These are phyloP conservation scores for Agelas oroides DNA, from an alignment of 37 sponge, comb jelly and placozoan genomes.

Conservation along the genomic window DNA sequence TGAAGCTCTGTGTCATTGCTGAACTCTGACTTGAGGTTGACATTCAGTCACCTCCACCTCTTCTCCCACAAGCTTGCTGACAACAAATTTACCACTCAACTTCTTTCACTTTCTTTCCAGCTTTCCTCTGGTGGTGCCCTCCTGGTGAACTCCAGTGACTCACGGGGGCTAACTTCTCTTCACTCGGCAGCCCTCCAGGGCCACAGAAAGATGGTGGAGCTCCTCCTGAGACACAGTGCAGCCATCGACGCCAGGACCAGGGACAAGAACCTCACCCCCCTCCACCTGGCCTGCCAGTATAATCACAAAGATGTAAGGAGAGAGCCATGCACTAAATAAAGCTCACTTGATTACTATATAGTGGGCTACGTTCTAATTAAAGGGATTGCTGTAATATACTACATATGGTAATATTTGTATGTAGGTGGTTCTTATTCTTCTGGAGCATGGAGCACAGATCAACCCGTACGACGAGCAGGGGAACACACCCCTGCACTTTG, in stretches of 20 bases:
- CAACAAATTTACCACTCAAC: too few relatives aligned
- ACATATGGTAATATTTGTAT: too few relatives aligned
- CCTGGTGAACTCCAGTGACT: constrained; percentile 64
- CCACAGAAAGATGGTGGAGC: constrained; percentile 49
- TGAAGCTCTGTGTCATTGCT: too few relatives aligned
- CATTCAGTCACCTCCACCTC: too few relatives aligned
- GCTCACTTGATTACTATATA: too few relatives aligned
- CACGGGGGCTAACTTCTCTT: constrained; percentile 66
- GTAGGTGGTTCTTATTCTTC: constrained; percentile 72
- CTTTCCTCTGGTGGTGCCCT: neutral
- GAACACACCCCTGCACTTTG: constrained; percentile 94
- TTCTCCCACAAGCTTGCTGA: too few relatives aligned
- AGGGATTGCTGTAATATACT: too few relatives aligned
- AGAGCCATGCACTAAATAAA: too few relatives aligned
- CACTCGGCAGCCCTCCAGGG: constrained; percentile 86
- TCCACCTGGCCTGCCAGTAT: constrained; percentile 95
- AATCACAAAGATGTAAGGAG: constrained; percentile 86
- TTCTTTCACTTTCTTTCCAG: constrained; percentile 11
- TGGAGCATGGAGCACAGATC: constrained; percentile 77
- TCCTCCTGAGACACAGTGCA: constrained; percentile 74
- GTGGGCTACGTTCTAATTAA: too few relatives aligned
- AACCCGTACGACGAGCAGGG: constrained; percentile 74
- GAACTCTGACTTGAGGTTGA: too few relatives aligned
- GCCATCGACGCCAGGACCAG: constrained; percentile 48
- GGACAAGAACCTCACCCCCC: constrained; percentile 70